Evolutionary conservation across 2,113 vertebrate genomes (phyloP).

Genomic region (Alethe castanea): DNA sequence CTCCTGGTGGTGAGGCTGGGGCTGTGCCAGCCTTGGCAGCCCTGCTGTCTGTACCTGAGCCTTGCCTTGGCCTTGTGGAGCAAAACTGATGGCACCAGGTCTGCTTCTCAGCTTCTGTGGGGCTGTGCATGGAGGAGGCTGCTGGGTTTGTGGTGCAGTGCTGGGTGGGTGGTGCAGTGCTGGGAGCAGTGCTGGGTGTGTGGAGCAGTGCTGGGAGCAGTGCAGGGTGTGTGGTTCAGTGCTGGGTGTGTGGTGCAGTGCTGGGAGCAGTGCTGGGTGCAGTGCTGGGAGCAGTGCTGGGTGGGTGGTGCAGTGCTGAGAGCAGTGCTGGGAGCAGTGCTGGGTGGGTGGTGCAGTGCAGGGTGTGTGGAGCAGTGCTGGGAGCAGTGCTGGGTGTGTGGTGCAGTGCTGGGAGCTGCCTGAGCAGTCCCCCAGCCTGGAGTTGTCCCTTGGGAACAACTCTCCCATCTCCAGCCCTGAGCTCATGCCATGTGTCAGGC

Average conservation of each 20-base stretch:
- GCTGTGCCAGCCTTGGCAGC: neutral
- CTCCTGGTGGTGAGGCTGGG: neutral
- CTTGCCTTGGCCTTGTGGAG: neutral
- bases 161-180: accelerated
- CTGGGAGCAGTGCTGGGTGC: too few species aligned
- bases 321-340: too few species aligned
- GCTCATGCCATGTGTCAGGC: accelerated
- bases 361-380: accelerated
- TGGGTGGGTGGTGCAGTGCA: too few species aligned
- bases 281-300: too few species aligned
- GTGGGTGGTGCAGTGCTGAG: too few species aligned
- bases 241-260: too few species aligned
- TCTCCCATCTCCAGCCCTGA: neutral
- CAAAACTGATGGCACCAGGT: too few species aligned
- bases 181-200: accelerated
- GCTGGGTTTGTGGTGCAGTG: neutral
- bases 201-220: neutral
- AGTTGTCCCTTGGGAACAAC: accelerated
- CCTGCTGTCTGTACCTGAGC: neutral
- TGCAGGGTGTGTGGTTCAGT: too few species aligned
- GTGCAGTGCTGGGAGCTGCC: too few species aligned
- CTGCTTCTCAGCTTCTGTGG: too few species aligned
- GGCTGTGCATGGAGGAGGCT: neutral
- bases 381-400: neutral
- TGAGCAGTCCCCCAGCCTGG: neutral